Percentiles rank a stretch among this genome's conserved stretches.
These are phyloP conservation scores for Melanotaenia parkinsoni DNA, from an alignment of 2,797 vertebrate genomes.

Conservation along the genomic window DNA sequence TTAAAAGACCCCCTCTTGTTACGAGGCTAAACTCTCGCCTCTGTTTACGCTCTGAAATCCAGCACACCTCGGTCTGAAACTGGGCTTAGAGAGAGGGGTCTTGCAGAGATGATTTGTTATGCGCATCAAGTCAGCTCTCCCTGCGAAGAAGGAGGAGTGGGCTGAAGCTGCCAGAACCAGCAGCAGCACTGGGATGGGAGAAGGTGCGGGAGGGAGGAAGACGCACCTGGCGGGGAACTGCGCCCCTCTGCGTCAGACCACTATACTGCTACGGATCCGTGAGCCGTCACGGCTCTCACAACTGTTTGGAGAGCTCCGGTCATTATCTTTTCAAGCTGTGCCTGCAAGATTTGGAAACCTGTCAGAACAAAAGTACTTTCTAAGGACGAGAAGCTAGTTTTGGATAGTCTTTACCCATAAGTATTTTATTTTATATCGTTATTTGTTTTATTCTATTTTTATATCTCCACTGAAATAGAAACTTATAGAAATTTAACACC, in stretches of 20 bases:
- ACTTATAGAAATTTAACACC: neutral
- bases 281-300: neutral
- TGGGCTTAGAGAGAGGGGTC: conserved; percentile 42
- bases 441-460: neutral
- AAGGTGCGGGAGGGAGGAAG: conserved; percentile 51
- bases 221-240: conserved; percentile 75
- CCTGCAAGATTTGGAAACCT: neutral
- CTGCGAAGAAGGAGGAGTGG: conserved; percentile 51
- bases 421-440: neutral
- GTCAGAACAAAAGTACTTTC: neutral
- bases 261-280: conserved; percentile 12
- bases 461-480: neutral
- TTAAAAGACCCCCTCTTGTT: conserved; percentile 57
- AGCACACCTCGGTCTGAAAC: conserved; percentile 45
- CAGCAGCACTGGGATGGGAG: conserved; percentile 54
- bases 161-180: conserved; percentile 44
- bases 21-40: conserved; percentile 49
- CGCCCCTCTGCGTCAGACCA: conserved; percentile 67
- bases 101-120: conserved; percentile 71
- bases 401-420: neutral
- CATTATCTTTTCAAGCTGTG: neutral
- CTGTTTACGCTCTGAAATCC: conserved; percentile 59
- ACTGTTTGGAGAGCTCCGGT: too few species aligned
- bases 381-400: neutral
- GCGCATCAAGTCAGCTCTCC: conserved; percentile 75